Conservation (phyloP, 2,888 invertebrate genomes). For the Abrostola tripartita region DNA sequence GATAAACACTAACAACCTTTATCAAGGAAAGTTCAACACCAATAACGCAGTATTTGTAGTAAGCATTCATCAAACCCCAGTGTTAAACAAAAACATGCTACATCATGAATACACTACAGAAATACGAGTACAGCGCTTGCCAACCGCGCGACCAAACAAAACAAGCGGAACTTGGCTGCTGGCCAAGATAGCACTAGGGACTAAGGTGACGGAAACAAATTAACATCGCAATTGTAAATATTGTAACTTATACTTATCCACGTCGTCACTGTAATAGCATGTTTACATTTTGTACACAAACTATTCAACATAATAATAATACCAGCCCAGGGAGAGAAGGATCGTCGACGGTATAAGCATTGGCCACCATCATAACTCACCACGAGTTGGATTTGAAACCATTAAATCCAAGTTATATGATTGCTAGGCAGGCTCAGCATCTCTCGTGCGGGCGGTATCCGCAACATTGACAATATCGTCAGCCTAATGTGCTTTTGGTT, state of each 20-base stretch:
- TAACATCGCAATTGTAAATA: constrained; percentile 5
- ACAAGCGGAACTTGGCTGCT: constrained; percentile 37
- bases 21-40: neutral
- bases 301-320: neutral
- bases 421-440: too few relatives aligned
- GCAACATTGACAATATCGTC: too few relatives aligned
- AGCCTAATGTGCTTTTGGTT: too few relatives aligned
- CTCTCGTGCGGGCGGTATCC: too few relatives aligned
- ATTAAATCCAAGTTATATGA: too few relatives aligned
- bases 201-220: constrained; percentile 19
- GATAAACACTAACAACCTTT: neutral
- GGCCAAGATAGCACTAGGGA: constrained; percentile 29
- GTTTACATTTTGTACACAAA: neutral
- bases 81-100: constrained; percentile 6
- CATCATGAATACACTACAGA: constrained; percentile 13
- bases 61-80: neutral
- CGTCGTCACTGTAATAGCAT: neutral
- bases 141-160: constrained; percentile 13
- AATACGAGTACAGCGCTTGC: constrained; percentile 15
- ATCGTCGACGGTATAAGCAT: too few relatives aligned
- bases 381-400: too few relatives aligned
- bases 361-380: too few relatives aligned
- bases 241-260: neutral
- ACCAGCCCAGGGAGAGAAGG: too few relatives aligned
- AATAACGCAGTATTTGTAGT: neutral